Evolutionary conservation across 2,113 vertebrate species (phyloP).

Genomic region (Phoenicopterus ruber): DNA sequence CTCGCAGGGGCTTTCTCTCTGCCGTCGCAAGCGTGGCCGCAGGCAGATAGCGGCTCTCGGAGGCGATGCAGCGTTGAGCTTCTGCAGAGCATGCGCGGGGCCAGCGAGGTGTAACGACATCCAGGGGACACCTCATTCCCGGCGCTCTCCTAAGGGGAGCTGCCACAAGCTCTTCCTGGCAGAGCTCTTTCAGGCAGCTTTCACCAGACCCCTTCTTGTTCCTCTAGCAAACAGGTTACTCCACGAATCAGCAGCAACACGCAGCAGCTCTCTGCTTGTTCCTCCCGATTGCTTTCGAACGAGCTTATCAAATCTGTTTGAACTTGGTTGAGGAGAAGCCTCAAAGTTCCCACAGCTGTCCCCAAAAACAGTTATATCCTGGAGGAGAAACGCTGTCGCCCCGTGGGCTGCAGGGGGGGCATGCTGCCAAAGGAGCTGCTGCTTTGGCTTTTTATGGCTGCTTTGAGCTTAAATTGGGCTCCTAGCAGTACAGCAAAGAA

Average conservation of each 20-base stretch:
- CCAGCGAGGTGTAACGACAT: not conserved
- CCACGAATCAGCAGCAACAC: not conserved
- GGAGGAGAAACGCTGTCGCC: fast-evolving
- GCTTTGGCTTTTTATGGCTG: not conserved
- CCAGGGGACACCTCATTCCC: not conserved
- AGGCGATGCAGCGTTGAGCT: not conserved
- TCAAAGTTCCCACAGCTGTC: not conserved
- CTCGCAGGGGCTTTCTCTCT: not conserved
- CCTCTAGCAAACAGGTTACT: not conserved
- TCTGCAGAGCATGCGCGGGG: not conserved
- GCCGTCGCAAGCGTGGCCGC: fast-evolving
- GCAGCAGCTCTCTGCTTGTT: not conserved
- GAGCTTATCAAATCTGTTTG: not conserved
- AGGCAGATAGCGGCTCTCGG: not conserved
- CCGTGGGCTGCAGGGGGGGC: not conserved
- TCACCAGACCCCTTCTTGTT: not conserved
- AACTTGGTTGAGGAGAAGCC: not conserved
- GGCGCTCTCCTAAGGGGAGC: not conserved
- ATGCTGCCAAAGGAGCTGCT: not conserved
- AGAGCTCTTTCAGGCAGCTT: not conserved
- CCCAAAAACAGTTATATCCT: not conserved
- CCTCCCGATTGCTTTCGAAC: not conserved
- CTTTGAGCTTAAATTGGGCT: not conserved
- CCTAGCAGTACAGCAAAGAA: not conserved
- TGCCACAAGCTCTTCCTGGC: not conserved